Base-by-base conservation (phyloP, 2,113 vertebrate species). In the Periophthalmus modestus region DNA sequence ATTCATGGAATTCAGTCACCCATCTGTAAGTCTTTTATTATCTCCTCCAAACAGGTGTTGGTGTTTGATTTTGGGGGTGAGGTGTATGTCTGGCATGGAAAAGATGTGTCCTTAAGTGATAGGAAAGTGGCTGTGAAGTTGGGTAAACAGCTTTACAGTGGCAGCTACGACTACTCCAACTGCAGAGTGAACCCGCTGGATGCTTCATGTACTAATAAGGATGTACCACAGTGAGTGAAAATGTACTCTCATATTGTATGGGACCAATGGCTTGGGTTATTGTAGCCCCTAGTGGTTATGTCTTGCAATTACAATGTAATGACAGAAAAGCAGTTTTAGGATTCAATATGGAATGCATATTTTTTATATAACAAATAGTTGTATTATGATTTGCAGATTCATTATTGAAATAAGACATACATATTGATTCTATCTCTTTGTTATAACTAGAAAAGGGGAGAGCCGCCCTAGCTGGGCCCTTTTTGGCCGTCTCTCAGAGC, bases 31-130 rank as follows among this genome's bases (percentile, higher is more conserved):
- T 9, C 69, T 2, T 75, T 21, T 1, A 16, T 23, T 66, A 9
- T 63, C 3, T 15, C 10, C 33, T 63, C 28, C 18, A 72, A 57
- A 34, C 79, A 95, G 94, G 93, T 93, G 1, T 82, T 95, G 46
- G 93, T 95, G 83, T 94, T 94, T 85, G 94, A 95, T 79, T 95
- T 95, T 87, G 94, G 94, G 71, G 71, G 92, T 0, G 94, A 95
- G 66, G 89, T 95, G 74, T 95, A 95, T 19, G 91, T 95, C 1
- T 95, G 94, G 94, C 89, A 91, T 1, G 94, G 94, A 18, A 94
- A 94, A 81, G 94, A 94, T 11, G 94, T 95, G 74, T 71, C 93
- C 23, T 82, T 94, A 82, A 83, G 88, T 24, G 91, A 94, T 81
- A 91, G 94, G 69, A 95, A 95, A 84, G 86, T 94, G 21, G 94